phyloP scores from a whole-genome alignment of 1,140 invertebrate genomes.

The Thaumetopoea pityocampa region DNA sequence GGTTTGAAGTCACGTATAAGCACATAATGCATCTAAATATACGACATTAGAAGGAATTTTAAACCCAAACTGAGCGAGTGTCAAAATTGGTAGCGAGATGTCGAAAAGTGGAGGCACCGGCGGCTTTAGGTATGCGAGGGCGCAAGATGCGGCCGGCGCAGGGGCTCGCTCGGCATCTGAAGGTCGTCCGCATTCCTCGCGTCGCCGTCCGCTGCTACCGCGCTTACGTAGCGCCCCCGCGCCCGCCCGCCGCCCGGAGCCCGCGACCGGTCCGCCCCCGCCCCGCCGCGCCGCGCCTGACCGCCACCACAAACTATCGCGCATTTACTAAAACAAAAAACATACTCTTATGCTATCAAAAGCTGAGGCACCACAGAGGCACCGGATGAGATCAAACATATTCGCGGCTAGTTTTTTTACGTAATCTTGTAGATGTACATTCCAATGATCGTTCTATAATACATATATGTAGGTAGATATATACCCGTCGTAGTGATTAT shows the following conservation, averaged over 20 bases:
- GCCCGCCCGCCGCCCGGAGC: conserved; percentile 21
- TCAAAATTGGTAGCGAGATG: conserved; percentile 65
- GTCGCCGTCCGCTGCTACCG: conserved; percentile 72
- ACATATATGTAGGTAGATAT: conserved; percentile 17
- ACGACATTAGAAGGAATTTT: too few species aligned
- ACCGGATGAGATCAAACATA: conserved; percentile 73
- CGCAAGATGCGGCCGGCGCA: conserved; percentile 67
- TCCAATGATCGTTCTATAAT: conserved; percentile 51
- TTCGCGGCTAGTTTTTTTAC: conserved; percentile 69
- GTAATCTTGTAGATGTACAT: conserved; percentile 58
- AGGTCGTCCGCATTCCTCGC: conserved; percentile 73
- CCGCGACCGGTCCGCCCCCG: conserved; percentile 52
- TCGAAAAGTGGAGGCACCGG: conserved; percentile 69
- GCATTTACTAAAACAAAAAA: conserved; percentile 72
- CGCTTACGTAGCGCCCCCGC: conserved; percentile 70
- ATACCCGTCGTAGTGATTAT: conserved; percentile 7
- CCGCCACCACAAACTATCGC: conserved; percentile 70
- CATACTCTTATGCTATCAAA: conserved; percentile 71
- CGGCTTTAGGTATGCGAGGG: conserved; percentile 66
- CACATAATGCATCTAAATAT: too few species aligned
- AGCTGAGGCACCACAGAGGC: conserved; percentile 62
- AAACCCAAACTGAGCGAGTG: too few species aligned
- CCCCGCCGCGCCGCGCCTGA: conserved; percentile 47
- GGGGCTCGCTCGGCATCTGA: conserved; percentile 71
- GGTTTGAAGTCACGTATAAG: conserved; percentile 32